Evolutionary conservation across 2,888 invertebrate species (phyloP).

Genomic region (Polyommatus iphigenia): DNA sequence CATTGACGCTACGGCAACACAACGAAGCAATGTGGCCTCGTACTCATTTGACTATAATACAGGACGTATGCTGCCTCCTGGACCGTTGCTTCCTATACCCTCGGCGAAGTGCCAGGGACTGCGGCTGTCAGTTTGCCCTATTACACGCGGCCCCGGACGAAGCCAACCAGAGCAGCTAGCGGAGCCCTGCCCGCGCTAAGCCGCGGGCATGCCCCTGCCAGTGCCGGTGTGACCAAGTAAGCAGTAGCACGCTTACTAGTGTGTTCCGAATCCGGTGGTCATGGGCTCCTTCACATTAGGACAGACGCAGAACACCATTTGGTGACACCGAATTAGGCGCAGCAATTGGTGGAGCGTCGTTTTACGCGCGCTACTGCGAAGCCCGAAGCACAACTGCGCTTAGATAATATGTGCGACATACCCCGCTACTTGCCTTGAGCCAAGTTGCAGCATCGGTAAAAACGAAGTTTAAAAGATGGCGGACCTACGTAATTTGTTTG

Average conservation of each 20-base stretch:
- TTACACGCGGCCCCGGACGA: conserved; percentile 90
- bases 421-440: not conserved
- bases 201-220: conserved; percentile 76
- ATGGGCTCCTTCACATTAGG: not conserved
- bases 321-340: not conserved
- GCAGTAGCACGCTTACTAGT: conserved; percentile 66
- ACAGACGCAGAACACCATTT: not conserved
- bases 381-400: not conserved
- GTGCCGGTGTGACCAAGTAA: conserved; percentile 77
- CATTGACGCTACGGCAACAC: not conserved
- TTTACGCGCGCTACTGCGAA: not conserved
- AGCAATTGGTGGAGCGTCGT: not conserved
- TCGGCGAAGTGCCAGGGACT: conserved; percentile 88
- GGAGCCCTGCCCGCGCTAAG: conserved; percentile 71
- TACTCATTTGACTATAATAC: conserved; percentile 57
- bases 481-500: not conserved
- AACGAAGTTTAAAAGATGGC: no score
- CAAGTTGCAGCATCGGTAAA: not conserved
- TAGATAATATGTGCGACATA: not conserved
- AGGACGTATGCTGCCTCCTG: conserved; percentile 93
- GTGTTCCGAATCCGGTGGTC: conserved; percentile 46
- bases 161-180: conserved; percentile 79
- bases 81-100: conserved; percentile 94
- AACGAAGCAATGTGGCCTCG: not conserved
- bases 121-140: conserved; percentile 94